These are phyloP conservation scores for Stictonetta naevosa DNA, from an alignment of 2,113 vertebrate species.

Conservation along the genomic window DNA sequence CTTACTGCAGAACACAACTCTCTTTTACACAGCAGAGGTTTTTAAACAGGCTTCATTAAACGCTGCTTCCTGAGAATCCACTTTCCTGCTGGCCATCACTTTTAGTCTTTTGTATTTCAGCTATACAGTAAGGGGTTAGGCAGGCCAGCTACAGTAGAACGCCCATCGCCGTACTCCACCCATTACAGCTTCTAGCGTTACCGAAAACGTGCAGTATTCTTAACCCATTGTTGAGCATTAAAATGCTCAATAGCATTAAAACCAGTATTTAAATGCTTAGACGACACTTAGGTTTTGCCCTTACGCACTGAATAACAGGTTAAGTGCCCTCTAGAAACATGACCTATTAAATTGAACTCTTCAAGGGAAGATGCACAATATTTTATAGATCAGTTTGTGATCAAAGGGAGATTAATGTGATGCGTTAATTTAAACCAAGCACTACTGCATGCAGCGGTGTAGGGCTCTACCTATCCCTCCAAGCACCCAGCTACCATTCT, in stretches of 20 bases:
- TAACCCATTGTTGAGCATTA: constrained; percentile 26
- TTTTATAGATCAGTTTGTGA: background rate
- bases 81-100: constrained; percentile 27
- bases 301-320: background rate
- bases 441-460: background rate
- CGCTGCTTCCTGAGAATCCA: background rate
- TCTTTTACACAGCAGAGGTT: background rate
- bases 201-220: constrained; percentile 25
- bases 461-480: background rate
- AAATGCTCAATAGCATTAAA: background rate
- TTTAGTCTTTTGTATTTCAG: constrained; percentile 29
- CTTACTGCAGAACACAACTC: background rate
- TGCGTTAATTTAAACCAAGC: background rate
- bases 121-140: constrained; percentile 61
- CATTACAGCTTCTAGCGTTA: background rate
- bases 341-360: background rate
- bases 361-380: background rate
- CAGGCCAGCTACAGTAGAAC: constrained; percentile 11
- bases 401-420: background rate
- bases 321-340: background rate
- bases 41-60: background rate
- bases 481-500: background rate
- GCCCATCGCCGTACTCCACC: constrained; percentile 35
- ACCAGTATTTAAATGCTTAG: background rate
- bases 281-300: background rate